Base-by-base conservation (phyloP, 2,888 invertebrate species). In the Athrips mouffetella region DNA sequence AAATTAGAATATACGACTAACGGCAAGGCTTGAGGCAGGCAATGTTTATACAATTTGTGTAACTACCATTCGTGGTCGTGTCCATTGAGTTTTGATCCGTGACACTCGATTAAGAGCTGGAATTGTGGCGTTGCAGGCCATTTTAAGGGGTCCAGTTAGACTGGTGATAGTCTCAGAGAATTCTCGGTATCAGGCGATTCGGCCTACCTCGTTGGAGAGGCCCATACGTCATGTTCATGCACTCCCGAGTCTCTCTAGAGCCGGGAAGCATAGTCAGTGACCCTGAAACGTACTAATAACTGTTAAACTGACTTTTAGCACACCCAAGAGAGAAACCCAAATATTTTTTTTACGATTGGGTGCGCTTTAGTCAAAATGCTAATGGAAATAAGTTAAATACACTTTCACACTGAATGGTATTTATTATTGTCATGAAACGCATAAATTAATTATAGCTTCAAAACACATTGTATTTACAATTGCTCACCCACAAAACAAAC, bases 221-320 rank as follows among this genome's bases (percentile, higher is more conserved):
- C 60, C 59, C 63, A 71, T 73, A 69, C 67, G 72, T 76, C 75
- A 78, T 72, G 59, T 58, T 62, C 55, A 46, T 59, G 53, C 62
- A 62, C 58, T 59, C 57, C 58, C 55, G 53, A 48, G 53, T 48
- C 15, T 62, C 73, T 65, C 67, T 25, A 35, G 65, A 62, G 73
- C 60, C 50, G 2, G 3, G 2, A 30, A 27, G 27, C 41, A 29
- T 10, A 27, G 13, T 44, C 15, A 7, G 18, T 45, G 35, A 21
- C 35, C 25, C 7, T 45, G 35, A 45, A 45, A 41, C 20, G 10
- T n/a, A 13, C 41, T 27, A 27, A 16, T 10, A 41, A 41, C 41
- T 27, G 41, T 27, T 27, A 11, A 23, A 23, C 16, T 35, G 25
- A 8, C 25, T 16, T 21, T 25, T 21, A 8, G 5, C 13, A 8